Conservation (phyloP, 92 coral and sea anemone genomes). For the Metridium senile region DNA sequence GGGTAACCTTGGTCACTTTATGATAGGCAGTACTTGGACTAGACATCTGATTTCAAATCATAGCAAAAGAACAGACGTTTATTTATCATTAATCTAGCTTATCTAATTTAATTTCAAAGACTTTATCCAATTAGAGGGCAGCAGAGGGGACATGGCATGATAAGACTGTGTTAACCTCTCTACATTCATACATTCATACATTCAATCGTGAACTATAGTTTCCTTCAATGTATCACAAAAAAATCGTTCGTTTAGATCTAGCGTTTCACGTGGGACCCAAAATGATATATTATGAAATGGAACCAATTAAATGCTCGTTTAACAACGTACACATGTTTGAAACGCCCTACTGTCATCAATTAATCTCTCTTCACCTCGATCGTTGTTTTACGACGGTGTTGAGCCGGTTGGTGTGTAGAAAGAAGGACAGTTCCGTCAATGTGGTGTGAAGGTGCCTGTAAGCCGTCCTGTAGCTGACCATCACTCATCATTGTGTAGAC, state of each 20-base stretch:
- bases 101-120: slow-evolving; percentile 50
- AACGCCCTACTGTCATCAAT: slow-evolving; percentile 12
- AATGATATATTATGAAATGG: neutral
- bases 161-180: slow-evolving; percentile 31
- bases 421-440: neutral
- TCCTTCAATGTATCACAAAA: neutral
- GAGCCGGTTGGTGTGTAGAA: neutral
- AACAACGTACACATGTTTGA: slow-evolving; percentile 9
- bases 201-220: neutral
- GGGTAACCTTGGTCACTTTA: slow-evolving; percentile 15
- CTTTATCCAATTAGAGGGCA: slow-evolving; percentile 45
- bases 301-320: slow-evolving; percentile 2
- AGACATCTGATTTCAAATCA: slow-evolving; percentile 33
- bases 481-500: slow-evolving; percentile 22
- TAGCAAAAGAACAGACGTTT: slow-evolving; percentile 35
- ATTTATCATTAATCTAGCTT: slow-evolving; percentile 44
- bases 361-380: neutral
- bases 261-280: neutral
- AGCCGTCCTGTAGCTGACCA: slow-evolving; percentile 1
- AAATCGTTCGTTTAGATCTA: neutral
- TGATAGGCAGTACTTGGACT: slow-evolving; percentile 30
- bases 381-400: neutral
- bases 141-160: slow-evolving; percentile 22
- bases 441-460: neutral
- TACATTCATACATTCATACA: neutral